Evolutionary conservation across 2,888 invertebrate species (phyloP).

Genomic region (Operophtera brumata): DNA sequence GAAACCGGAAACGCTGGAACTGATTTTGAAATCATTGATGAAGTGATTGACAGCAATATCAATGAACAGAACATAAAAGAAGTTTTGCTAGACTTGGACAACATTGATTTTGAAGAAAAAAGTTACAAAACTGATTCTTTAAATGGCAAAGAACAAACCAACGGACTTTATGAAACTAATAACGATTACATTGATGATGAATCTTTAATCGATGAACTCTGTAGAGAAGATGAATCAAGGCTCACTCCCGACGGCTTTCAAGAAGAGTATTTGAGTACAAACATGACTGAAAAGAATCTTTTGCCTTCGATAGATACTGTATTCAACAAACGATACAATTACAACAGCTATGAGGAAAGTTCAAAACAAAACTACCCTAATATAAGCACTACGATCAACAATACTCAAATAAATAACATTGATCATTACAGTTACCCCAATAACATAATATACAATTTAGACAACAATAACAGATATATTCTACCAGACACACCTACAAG

Average conservation of each 20-base stretch:
- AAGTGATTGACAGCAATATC: slow-evolving; percentile 65
- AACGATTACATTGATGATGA: slow-evolving; percentile 75
- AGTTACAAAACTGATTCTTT: slow-evolving; percentile 48
- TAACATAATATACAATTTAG: slow-evolving; percentile 68
- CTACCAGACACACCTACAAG: slow-evolving; percentile 73
- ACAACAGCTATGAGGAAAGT: slow-evolving; percentile 47
- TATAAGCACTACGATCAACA: slow-evolving; percentile 36
- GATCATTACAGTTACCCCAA: slow-evolving; percentile 76
- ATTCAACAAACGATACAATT: slow-evolving; percentile 68
- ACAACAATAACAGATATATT: slow-evolving; percentile 59
- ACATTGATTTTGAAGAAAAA: slow-evolving; percentile 67
- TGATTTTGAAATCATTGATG: slow-evolving; percentile 66
- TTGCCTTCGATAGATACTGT: slow-evolving; percentile 74
- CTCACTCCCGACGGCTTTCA: slow-evolving; percentile 63
- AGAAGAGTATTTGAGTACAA: slow-evolving; percentile 58
- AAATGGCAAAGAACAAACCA: slow-evolving; percentile 43
- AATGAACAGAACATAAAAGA: slow-evolving; percentile 74
- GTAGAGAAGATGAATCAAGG: slow-evolving; percentile 71
- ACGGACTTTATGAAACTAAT: slow-evolving; percentile 42
- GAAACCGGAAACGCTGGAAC: slow-evolving; percentile 39
- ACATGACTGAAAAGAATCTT: slow-evolving; percentile 54
- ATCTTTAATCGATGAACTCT: slow-evolving; percentile 71
- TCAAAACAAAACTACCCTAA: slow-evolving; percentile 39
- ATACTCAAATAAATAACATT: slow-evolving; percentile 51
- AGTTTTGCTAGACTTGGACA: slow-evolving; percentile 68